These are phyloP conservation scores for Drosophila prostipennis DNA, from an alignment of 2,888 invertebrate species.

Conservation along the genomic window DNA sequence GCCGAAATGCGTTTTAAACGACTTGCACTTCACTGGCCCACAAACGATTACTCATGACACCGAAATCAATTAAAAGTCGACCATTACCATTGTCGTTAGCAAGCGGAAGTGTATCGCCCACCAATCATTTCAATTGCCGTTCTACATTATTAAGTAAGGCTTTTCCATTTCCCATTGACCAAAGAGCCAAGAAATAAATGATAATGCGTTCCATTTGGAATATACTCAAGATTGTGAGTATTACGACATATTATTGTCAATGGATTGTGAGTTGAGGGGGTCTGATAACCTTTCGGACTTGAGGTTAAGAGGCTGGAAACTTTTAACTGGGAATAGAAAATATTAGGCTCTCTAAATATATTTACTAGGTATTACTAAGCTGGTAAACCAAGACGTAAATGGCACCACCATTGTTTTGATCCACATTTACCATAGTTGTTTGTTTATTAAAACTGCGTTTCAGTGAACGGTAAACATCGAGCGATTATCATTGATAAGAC, in stretches of 20 bases:
- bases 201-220: constrained; percentile 11
- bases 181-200: not conserved
- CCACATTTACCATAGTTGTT: not conserved
- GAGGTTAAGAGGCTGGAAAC: not conserved
- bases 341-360: no score
- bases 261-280: not conserved
- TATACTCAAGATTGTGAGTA: not conserved
- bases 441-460: not conserved
- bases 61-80: constrained; percentile 21
- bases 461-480: not conserved
- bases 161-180: not conserved
- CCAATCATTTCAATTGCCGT: not conserved
- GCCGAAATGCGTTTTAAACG: constrained; percentile 35
- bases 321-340: not conserved
- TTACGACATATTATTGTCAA: not conserved
- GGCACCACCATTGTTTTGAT: not conserved
- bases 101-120: not conserved
- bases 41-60: constrained; percentile 29
- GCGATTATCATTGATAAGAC: constrained; percentile 6
- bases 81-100: constrained; percentile 5
- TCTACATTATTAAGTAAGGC: not conserved
- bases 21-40: constrained; percentile 10
- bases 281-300: constrained; percentile 17
- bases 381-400: not conserved
- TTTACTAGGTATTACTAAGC: not conserved